Evolutionary conservation across 92 coral and sea anemone genomes (phyloP).

Genomic region (Chrysogorgia sp.): DNA sequence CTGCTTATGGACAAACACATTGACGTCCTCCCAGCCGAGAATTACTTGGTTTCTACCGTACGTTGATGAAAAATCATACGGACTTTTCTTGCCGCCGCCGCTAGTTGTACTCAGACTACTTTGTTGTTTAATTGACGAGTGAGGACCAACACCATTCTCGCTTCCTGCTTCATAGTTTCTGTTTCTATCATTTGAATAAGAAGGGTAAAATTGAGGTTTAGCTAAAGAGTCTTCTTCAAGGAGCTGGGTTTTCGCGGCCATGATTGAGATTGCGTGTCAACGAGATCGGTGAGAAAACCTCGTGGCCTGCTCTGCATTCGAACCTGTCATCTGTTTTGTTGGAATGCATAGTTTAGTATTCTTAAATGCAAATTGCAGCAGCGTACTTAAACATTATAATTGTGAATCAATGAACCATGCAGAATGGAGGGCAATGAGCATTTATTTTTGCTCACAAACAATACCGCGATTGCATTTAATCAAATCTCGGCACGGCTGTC

Average conservation of each 20-base stretch:
- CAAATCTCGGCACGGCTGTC: too few relatives aligned
- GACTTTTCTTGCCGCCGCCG: conserved; percentile 5
- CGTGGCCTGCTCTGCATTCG: too few relatives aligned
- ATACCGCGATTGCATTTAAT: too few relatives aligned
- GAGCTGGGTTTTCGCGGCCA: conserved; percentile 20
- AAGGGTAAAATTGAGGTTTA: conserved; percentile 12
- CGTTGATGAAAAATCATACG: conserved; percentile 21
- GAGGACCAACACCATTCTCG: conserved; percentile 4
- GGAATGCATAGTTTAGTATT: neutral
- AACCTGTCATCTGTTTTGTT: neutral
- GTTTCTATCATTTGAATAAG: conserved; percentile 36
- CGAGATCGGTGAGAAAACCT: too few relatives aligned
- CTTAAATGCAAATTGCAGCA: neutral
- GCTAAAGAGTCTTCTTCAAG: neutral
- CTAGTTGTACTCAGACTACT: conserved; percentile 20
- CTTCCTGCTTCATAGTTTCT: neutral
- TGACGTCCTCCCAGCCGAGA: conserved; percentile 61
- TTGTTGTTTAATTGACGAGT: conserved; percentile 11
- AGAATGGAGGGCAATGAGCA: too few relatives aligned
- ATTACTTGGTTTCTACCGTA: conserved; percentile 19
- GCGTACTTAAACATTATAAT: neutral
- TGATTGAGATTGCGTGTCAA: neutral
- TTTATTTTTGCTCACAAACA: too few relatives aligned
- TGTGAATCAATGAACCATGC: neutral
- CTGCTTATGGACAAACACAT: conserved; percentile 51